Evolutionary conservation across 2,797 vertebrate genomes (phyloP), one percentile per base, ranked within the genome.

Genomic region (Gephyroberyx darwinii): DNA sequence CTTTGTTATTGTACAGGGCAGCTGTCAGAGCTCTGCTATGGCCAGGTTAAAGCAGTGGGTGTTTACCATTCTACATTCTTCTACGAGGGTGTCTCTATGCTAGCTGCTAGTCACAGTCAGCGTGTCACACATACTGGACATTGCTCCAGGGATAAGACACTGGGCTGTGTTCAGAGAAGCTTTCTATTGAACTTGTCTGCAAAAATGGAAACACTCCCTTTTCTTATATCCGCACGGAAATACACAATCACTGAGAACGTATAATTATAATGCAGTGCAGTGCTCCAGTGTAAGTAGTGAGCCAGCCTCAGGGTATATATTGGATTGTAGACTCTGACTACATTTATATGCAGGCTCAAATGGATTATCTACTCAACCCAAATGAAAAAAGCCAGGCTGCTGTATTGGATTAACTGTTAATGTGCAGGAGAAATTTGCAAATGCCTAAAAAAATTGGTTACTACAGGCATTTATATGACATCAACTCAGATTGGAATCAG

Each of bases 111-210:
- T 65, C 75, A 65, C 71, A 84, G 78, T 80, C 74, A 69, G 68
- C 85, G 87, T 86, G 69, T 84, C 78, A 85, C n/a, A 83, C 85
- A 91, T 91, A 77, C 71, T 77, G 69, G 67, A 77, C 75, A 87
- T 89, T 88, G 86, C 71, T 90, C 62, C 14, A 20, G 66, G 67
- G 76, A 81, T 90, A 80, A 50, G 33, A 71, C 60, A 53, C 75
- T 86, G 83, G n/a, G n/a, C n/a, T n/a, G n/a, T 0, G 35, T 58
- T 20, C 33, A 33, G 14, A n/a, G 35, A 12, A 17, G 35, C 12
- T 58, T 17, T n/a, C 33, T 39, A 12, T 58, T 37, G 33, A 39
- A n/a, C 6, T 17, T 35, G n/a, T 55, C 2, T 31, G 20, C 30
- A 33, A 56, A 56, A 56, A 33, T 31, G 16, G 54, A 26, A 26